phyloP scores from a whole-genome alignment of 2,797 vertebrate species.

The Caiman crocodilus region DNA sequence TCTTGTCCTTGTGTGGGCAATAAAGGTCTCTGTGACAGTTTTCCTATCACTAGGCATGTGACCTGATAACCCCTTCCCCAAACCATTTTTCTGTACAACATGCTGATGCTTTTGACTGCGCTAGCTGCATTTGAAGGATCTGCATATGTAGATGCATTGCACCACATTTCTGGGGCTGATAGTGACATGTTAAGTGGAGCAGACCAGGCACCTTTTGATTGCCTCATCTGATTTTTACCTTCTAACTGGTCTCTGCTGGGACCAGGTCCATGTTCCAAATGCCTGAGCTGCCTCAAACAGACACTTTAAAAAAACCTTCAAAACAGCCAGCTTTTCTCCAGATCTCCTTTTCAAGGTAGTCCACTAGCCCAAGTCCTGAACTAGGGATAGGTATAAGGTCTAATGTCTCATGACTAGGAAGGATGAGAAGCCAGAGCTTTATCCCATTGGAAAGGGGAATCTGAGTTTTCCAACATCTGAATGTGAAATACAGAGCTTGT shows the following conservation, averaged over 20 bases:
- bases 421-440: background rate
- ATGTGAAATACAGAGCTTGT: background rate
- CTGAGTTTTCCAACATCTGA: background rate
- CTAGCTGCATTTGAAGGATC: background rate
- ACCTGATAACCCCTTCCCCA: background rate
- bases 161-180: rapidly evolving
- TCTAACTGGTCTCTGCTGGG: background rate
- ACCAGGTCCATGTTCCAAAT: background rate
- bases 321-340: background rate
- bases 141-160: background rate
- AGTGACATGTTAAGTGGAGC: background rate
- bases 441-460: background rate
- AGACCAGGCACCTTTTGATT: rapidly evolving
- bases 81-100: background rate
- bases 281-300: rapidly evolving
- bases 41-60: background rate
- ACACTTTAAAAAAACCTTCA: rapidly evolving
- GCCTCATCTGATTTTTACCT: background rate
- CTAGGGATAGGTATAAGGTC: background rate
- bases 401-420: rapidly evolving
- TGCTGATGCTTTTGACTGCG: background rate
- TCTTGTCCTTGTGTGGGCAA: background rate
- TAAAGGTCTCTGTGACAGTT: background rate
- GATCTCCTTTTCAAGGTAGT: background rate
- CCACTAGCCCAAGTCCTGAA: background rate